Conservation (phyloP, 2,888 invertebrate genomes). For the Pristionchus maxplancki region DNA sequence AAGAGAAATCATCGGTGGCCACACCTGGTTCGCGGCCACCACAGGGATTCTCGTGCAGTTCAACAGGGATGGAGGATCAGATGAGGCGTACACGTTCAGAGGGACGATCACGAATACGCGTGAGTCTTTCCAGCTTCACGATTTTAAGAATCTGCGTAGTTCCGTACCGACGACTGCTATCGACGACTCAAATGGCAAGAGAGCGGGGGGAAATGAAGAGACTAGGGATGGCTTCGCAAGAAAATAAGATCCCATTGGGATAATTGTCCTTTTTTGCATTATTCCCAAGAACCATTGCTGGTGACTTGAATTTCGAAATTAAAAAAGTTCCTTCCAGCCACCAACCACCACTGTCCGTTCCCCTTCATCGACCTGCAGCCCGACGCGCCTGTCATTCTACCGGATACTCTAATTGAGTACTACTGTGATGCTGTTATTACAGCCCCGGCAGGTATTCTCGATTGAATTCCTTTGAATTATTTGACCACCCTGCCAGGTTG, state of each 20-base stretch:
- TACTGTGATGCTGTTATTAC: not conserved
- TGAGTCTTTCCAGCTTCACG: not conserved
- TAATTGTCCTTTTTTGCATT: too few species aligned
- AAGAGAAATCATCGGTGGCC: not conserved
- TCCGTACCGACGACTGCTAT: too few species aligned
- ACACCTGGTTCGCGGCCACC: slow-evolving; percentile 2
- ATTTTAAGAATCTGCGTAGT: too few species aligned
- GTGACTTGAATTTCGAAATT: too few species aligned
- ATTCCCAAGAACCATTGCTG: too few species aligned
- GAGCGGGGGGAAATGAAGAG: too few species aligned
- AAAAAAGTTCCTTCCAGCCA: not conserved
- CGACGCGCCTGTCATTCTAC: not conserved
- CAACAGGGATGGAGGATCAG: not conserved
- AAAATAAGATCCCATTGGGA: too few species aligned
- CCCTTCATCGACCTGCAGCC: slow-evolving; percentile 27
- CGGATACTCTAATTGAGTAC: not conserved
- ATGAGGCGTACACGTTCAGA: not conserved
- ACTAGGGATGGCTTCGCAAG: too few species aligned
- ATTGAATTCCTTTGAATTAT: too few species aligned
- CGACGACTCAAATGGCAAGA: too few species aligned
- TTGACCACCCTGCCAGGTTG: too few species aligned
- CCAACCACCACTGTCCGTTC: slow-evolving; percentile 20
- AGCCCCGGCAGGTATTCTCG: not conserved
- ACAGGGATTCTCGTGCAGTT: not conserved
- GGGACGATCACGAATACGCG: not conserved